These are phyloP conservation scores for Ophiothrix spiculata DNA, from an alignment of 35 echinoderm and acorn worm genomes.

Conservation along the genomic window DNA sequence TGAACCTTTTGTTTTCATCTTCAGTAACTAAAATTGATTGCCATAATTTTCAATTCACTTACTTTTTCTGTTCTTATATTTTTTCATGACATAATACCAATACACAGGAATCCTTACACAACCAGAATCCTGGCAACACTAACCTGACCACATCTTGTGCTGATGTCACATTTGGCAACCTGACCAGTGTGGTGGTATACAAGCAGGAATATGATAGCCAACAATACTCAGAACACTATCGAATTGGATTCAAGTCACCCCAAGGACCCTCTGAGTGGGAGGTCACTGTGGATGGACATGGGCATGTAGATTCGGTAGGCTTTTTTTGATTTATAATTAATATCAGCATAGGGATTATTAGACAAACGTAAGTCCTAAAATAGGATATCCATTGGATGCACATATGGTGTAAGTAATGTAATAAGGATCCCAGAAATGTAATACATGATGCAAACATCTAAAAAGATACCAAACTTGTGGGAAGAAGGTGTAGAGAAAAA, in stretches of 20 bases:
- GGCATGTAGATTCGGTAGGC: constrained; percentile 53
- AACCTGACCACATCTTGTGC: constrained; percentile 42
- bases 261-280: constrained; percentile 72
- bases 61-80: too few species aligned
- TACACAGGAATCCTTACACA: constrained; percentile 19
- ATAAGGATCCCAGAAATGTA: too few species aligned
- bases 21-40: too few species aligned
- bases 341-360: not conserved
- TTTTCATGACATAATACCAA: too few species aligned
- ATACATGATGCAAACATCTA: too few species aligned
- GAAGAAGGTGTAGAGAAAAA: too few species aligned
- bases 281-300: constrained; percentile 33
- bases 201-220: constrained; percentile 49
- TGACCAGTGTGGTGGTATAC: constrained; percentile 45
- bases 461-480: too few species aligned
- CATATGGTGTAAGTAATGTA: too few species aligned
- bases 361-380: not conserved
- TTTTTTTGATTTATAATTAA: not conserved
- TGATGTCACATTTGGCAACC: constrained; percentile 38
- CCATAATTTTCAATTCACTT: too few species aligned
- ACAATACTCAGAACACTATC: constrained; percentile 20
- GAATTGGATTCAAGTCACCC: constrained; percentile 51
- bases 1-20: too few species aligned
- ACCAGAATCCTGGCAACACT: not conserved
- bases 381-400: too few species aligned